These are phyloP conservation scores for Myxocyprinus asiaticus DNA, from an alignment of 2,113 vertebrate genomes.

Conservation along the genomic window DNA sequence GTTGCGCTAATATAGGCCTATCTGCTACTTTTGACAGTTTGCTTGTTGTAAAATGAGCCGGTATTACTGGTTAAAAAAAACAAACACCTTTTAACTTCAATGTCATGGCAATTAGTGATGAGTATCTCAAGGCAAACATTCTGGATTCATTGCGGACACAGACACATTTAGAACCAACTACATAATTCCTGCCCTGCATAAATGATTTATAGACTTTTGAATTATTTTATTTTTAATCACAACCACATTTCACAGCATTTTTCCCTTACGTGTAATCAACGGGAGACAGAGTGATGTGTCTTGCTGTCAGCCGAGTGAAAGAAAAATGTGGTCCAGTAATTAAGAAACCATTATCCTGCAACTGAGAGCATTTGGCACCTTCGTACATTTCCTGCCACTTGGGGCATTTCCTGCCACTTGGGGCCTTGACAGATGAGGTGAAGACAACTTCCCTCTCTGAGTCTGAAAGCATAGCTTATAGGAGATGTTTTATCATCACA, in stretches of 20 bases:
- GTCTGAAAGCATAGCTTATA: constrained; percentile 17
- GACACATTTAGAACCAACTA: not conserved
- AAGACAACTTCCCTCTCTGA: constrained; percentile 39
- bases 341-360: constrained; percentile 65
- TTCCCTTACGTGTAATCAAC: not conserved
- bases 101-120: not conserved
- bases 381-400: constrained; percentile 47
- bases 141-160: not conserved
- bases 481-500: not conserved
- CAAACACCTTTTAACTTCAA: not conserved
- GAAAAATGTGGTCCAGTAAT: constrained; percentile 46
- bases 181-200: constrained; percentile 22
- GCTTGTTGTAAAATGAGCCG: not conserved
- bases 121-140: not conserved
- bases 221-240: constrained; percentile 3
- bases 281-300: not conserved
- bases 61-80: not conserved
- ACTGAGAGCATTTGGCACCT: constrained; percentile 41
- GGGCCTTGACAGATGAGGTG: constrained; percentile 57
- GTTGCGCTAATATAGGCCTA: not conserved
- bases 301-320: constrained; percentile 20
- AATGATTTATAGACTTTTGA: constrained; percentile 5
- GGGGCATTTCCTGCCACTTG: constrained; percentile 55
- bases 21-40: not conserved
- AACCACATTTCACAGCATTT: not conserved